Conservation (phyloP, 1,140 invertebrate genomes). For the Caenorhabditis tropicalis region DNA sequence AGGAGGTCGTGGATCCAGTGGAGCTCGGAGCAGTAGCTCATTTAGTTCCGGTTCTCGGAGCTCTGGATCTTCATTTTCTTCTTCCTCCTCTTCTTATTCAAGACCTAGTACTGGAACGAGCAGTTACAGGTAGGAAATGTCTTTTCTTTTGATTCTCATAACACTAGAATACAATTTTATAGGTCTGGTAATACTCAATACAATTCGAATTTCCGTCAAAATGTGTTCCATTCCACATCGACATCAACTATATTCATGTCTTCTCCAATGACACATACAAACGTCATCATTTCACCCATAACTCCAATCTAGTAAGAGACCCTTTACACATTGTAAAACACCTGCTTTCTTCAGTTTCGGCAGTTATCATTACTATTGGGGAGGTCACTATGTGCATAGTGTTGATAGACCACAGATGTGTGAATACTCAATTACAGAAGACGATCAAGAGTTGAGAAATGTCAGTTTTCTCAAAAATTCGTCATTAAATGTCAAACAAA, state of each 20-base stretch:
- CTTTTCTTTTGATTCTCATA: not conserved
- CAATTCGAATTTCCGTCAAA: conserved; percentile 15
- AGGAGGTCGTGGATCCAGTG: conserved; percentile 8
- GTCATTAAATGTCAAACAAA: too few species aligned
- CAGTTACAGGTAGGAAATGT: not conserved
- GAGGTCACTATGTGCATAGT: conserved; percentile 10
- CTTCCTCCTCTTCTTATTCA: not conserved
- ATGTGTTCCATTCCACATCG: not conserved
- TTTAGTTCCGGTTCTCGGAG: not conserved
- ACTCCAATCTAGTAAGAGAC: not conserved
- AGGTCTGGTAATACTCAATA: conserved; percentile 18
- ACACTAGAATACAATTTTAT: not conserved
- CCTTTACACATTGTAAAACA: not conserved
- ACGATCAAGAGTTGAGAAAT: conserved; percentile 30
- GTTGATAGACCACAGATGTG: not conserved
- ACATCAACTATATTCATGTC: not conserved
- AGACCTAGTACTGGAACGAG: not conserved
- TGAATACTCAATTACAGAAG: conserved; percentile 17
- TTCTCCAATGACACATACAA: not conserved
- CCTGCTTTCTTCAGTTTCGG: conserved; percentile 2
- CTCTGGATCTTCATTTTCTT: not conserved
- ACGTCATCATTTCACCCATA: conserved; percentile 21
- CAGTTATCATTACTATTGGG: conserved; percentile 33
- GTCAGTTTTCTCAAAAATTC: not conserved
- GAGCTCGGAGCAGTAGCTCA: not conserved